Evolutionary conservation across 2,888 invertebrate species (phyloP), one percentile per base, ranked within the genome.

Genomic region (Mantis religiosa): DNA sequence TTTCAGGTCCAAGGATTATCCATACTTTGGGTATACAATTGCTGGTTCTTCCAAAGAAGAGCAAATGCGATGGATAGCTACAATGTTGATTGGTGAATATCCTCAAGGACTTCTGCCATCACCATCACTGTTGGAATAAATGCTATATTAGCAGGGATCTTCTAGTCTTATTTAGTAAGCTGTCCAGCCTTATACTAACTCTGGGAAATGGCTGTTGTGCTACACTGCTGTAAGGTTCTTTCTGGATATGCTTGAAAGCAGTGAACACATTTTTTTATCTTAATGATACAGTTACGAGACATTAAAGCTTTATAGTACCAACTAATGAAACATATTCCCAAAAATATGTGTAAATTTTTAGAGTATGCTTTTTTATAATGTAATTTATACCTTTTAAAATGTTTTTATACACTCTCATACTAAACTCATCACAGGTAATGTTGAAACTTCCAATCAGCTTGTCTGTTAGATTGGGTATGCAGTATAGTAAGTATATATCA

Each of bases 11-110:
- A 97, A 96, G 92, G 97, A 96, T 82, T 95, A 94, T 54, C 97
- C 97, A 0, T 98, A 95, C 94, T 97, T 98, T 92, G 98, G 98
- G 0, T 95, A 96, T 92, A 96, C 97, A 0, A 93, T 98, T 87
- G 97, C 96, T 12, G 98, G 97, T 91, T 95, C 95, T 28, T 96
- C 96, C 86, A 96, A 96, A 88, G 95, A 96, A 85, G 96, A 97
- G 91, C 95, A 97, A 91, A 95, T 97, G 27, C 95, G 95, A 90
- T 98, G 98, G 97, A 94, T 96, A 91, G 95, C 97, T 0, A 96
- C 97, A 81, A 96, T 98, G 94, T 94, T 96, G 92, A 95, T 96
- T 91, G 96, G 96, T 1, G 95, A 97, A 91, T 95, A 97, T 92
- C 94, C 94, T 2, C 94, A 94, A 83, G 94, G 94, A 90, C 93